phyloP scores from a whole-genome alignment of 2,113 vertebrate species.

The Silurus meridionalis region DNA sequence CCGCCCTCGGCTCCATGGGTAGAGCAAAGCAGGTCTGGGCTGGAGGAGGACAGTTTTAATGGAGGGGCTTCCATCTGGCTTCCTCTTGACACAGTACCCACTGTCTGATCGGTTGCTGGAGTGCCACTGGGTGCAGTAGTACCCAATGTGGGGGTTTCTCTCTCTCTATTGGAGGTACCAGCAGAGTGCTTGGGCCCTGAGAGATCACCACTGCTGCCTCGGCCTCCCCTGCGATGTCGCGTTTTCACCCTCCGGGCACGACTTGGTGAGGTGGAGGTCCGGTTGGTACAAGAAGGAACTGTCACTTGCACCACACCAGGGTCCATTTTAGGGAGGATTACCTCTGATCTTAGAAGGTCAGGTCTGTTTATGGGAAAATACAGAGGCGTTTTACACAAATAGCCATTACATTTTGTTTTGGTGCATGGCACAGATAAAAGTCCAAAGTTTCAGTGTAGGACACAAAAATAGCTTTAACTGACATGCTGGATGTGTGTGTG shows the following conservation, averaged over 20 bases:
- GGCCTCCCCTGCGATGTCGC: conserved; percentile 83
- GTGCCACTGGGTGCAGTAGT: conserved; percentile 45
- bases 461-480: not conserved
- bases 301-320: conserved; percentile 87
- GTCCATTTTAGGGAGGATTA: conserved; percentile 89
- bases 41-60: conserved; percentile 87
- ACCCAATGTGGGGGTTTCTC: conserved; percentile 48
- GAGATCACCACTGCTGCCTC: conserved; percentile 85
- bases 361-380: conserved; percentile 71
- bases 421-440: not conserved
- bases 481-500: not conserved
- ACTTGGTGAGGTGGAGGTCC: conserved; percentile 86
- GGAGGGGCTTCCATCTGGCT: conserved; percentile 83
- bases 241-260: conserved; percentile 85
- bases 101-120: conserved; percentile 62
- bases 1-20: conserved; percentile 75
- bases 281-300: conserved; percentile 84
- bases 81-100: conserved; percentile 73
- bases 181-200: conserved; percentile 71
- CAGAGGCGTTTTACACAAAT: conserved; percentile 4
- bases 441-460: not conserved
- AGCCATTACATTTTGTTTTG: not conserved
- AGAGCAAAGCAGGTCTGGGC: conserved; percentile 89
- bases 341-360: conserved; percentile 90
- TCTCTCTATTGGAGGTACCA: conserved; percentile 57